These are phyloP conservation scores for Scaptomyza reducta DNA, from an alignment of 2,888 invertebrate species.

Conservation along the genomic window DNA sequence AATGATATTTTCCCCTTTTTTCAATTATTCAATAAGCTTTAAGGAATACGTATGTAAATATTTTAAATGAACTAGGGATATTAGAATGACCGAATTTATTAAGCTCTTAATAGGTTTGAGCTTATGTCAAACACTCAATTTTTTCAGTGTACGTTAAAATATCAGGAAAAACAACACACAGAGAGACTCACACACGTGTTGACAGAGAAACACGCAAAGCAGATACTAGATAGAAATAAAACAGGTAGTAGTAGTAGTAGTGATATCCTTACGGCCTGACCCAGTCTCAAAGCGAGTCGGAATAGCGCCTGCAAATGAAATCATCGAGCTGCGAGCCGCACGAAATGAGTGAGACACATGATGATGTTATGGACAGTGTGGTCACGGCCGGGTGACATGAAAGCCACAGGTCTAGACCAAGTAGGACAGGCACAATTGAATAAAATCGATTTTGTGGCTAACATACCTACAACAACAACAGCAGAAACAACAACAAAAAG, in stretches of 20 bases:
- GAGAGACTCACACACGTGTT: slow-evolving; percentile 32
- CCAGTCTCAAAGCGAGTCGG: slow-evolving; percentile 4
- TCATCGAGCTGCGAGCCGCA: slow-evolving; percentile 54
- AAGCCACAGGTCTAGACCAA: slow-evolving; percentile 50
- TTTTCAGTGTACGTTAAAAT: slow-evolving; percentile 25
- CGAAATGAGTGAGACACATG: slow-evolving; percentile 7
- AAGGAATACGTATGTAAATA: no score
- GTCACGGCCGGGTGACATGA: slow-evolving; percentile 67
- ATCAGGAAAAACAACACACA: slow-evolving; percentile 15
- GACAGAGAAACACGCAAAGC: slow-evolving; percentile 47
- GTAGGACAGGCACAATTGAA: slow-evolving; percentile 47
- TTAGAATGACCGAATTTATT: no score
- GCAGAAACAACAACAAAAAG: slow-evolving; percentile 42
- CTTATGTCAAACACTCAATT: background rate
- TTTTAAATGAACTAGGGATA: no score
- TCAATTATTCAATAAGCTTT: background rate
- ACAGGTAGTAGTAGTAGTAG: slow-evolving; percentile 24
- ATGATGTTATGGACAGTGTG: slow-evolving; percentile 34
- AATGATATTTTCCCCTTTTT: no score
- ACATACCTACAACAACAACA: background rate
- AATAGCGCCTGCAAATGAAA: slow-evolving; percentile 66
- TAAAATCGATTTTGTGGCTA: slow-evolving; percentile 62
- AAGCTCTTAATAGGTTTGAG: no score
- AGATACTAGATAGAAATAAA: slow-evolving; percentile 19
- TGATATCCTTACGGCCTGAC: slow-evolving; percentile 8